These are phyloP conservation scores for Hydrochoerus hydrochaeris DNA, from an alignment of 2,113 vertebrate species.

Conservation along the genomic window DNA sequence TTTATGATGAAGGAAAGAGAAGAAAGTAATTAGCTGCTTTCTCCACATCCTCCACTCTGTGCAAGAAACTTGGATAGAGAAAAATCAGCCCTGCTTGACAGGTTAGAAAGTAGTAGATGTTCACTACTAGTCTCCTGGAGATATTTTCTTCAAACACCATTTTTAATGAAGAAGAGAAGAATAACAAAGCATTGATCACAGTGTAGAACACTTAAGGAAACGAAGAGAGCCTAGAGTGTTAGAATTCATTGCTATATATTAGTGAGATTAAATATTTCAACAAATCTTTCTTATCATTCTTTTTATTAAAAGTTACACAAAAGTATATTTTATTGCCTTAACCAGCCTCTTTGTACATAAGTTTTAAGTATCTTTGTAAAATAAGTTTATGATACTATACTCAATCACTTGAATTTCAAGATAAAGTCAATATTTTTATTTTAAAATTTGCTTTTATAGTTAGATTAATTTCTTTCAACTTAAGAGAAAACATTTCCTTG, in stretches of 20 bases:
- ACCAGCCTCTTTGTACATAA: neutral
- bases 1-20: neutral
- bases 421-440: neutral
- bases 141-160: neutral
- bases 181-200: neutral
- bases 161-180: constrained; percentile 14
- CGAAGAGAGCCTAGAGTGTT: neutral
- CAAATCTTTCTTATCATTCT: neutral
- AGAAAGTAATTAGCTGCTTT: neutral
- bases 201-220: constrained; percentile 23
- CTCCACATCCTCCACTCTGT: neutral
- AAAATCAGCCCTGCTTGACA: neutral
- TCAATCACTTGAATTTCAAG: neutral
- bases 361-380: neutral
- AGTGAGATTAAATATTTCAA: constrained; percentile 42
- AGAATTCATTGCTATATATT: constrained; percentile 37
- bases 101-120: neutral
- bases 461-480: neutral
- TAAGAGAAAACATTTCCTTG: neutral
- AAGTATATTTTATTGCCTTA: neutral
- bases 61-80: neutral
- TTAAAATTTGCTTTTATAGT: constrained; percentile 14
- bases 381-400: neutral
- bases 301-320: neutral
- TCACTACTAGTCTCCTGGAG: neutral